A percentile compares a stretch with the other conserved stretches of the same genome.
phyloP scores from a whole-genome alignment of 2,888 invertebrate genomes.

The Syrphus vitripennis region DNA sequence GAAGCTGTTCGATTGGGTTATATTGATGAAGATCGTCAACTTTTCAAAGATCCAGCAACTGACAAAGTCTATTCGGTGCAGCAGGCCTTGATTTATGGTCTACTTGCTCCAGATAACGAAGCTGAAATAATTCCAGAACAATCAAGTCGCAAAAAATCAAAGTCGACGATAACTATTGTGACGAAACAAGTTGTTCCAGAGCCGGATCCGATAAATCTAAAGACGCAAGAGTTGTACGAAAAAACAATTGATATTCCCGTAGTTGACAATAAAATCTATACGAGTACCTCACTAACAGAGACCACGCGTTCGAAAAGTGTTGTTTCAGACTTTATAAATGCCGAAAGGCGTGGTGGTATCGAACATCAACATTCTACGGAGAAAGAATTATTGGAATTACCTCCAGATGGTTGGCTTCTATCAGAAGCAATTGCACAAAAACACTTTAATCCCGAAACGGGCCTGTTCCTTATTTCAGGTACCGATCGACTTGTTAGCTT shows the following conservation, averaged over 20 bases:
- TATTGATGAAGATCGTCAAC: slow-evolving; percentile 89
- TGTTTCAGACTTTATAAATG: slow-evolving; percentile 81
- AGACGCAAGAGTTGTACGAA: slow-evolving; percentile 77
- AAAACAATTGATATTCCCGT: slow-evolving; percentile 80
- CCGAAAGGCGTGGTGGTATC: slow-evolving; percentile 81
- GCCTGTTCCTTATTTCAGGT: slow-evolving; percentile 92
- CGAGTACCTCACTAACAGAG: slow-evolving; percentile 75
- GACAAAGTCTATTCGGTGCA: slow-evolving; percentile 88
- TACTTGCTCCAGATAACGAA: slow-evolving; percentile 85
- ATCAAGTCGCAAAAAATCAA: slow-evolving; percentile 79
- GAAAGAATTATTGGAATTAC: slow-evolving; percentile 89
- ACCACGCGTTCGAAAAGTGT: slow-evolving; percentile 80
- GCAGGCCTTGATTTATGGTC: slow-evolving; percentile 89
- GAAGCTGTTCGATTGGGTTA: slow-evolving; percentile 90
- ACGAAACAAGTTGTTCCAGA: slow-evolving; percentile 82
- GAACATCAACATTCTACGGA: slow-evolving; percentile 81
- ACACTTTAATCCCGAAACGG: slow-evolving; percentile 91
- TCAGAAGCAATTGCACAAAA: slow-evolving; percentile 91
- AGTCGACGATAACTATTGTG: slow-evolving; percentile 84
- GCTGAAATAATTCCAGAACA: slow-evolving; percentile 81
- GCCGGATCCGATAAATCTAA: slow-evolving; percentile 77
- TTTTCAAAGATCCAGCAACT: slow-evolving; percentile 89
- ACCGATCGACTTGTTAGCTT: slow-evolving; percentile 92
- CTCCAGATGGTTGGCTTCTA: slow-evolving; percentile 91
- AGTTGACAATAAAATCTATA: slow-evolving; percentile 65